Evolutionary conservation across 1,140 invertebrate genomes (phyloP).

Genomic region (Elymnias hypermnestra): DNA sequence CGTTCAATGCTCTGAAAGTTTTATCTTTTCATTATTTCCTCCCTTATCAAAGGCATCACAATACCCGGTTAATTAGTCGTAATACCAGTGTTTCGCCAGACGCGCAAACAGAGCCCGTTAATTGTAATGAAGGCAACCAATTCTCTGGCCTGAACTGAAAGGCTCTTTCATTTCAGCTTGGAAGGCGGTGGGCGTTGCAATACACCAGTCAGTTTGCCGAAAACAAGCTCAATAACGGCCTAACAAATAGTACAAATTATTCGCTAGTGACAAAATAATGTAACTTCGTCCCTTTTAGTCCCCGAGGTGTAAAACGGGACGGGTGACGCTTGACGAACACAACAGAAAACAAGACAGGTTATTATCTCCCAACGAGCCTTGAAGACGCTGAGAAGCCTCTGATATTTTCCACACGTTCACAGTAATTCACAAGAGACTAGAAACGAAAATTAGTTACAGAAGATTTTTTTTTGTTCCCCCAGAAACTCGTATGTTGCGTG

Average conservation of each 20-base stretch:
- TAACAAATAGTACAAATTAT: slow-evolving; percentile 70
- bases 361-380: slow-evolving; percentile 63
- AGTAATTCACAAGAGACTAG: slow-evolving; percentile 63
- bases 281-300: slow-evolving; percentile 40
- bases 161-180: slow-evolving; percentile 58
- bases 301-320: slow-evolving; percentile 30
- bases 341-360: slow-evolving; percentile 69
- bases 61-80: slow-evolving; percentile 66
- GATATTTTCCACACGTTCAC: slow-evolving; percentile 72
- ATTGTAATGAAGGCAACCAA: slow-evolving; percentile 66
- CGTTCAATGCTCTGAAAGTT: slow-evolving; percentile 9
- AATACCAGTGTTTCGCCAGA: slow-evolving; percentile 65
- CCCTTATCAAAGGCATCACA: slow-evolving; percentile 42
- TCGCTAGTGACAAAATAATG: slow-evolving; percentile 65
- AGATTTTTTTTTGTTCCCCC: slow-evolving; percentile 59
- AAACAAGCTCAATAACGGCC: slow-evolving; percentile 71
- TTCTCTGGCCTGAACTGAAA: slow-evolving; percentile 52
- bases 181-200: slow-evolving; percentile 49
- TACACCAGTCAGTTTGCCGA: slow-evolving; percentile 63
- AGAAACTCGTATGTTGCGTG: slow-evolving; percentile 53
- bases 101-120: slow-evolving; percentile 64
- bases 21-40: slow-evolving; percentile 51
- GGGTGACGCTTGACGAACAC: slow-evolving; percentile 46
- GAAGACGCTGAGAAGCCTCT: slow-evolving; percentile 51
- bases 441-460: slow-evolving; percentile 72